These are phyloP conservation scores for Montipora sp. DNA, from an alignment of 64 coral and sea anemone species.

Conservation along the genomic window DNA sequence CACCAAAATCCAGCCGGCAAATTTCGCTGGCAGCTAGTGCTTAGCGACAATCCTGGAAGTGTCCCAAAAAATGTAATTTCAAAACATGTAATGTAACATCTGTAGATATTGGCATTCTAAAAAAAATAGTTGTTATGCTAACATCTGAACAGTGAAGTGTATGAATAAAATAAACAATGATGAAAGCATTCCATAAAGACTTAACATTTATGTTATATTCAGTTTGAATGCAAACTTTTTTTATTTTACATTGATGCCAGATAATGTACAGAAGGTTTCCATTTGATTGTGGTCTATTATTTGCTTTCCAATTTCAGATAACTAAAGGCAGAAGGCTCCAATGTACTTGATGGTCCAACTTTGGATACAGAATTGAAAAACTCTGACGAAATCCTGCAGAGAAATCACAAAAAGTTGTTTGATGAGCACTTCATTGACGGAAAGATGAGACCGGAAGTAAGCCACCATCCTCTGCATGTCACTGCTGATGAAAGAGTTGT, in stretches of 20 bases:
- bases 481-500: constrained; percentile 37
- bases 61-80: neutral
- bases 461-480: constrained; percentile 36
- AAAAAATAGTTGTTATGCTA: neutral
- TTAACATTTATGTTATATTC: neutral
- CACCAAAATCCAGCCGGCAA: neutral
- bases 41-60: neutral
- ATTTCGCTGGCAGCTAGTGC: neutral
- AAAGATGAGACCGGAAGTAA: constrained; percentile 31
- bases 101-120: neutral
- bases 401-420: constrained; percentile 24
- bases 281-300: neutral
- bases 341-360: neutral
- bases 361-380: constrained; percentile 35
- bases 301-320: neutral
- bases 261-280: too few species aligned
- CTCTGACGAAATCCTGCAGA: constrained; percentile 31
- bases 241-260: too few species aligned
- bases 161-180: neutral
- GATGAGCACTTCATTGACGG: constrained; percentile 32
- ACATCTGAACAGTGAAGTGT: neutral
- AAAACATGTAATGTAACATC: neutral
- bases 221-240: too few species aligned
- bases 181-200: neutral
- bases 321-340: neutral